These are phyloP conservation scores for Amphipyra tragopoginis DNA, from an alignment of 2,888 invertebrate genomes.

Conservation along the genomic window DNA sequence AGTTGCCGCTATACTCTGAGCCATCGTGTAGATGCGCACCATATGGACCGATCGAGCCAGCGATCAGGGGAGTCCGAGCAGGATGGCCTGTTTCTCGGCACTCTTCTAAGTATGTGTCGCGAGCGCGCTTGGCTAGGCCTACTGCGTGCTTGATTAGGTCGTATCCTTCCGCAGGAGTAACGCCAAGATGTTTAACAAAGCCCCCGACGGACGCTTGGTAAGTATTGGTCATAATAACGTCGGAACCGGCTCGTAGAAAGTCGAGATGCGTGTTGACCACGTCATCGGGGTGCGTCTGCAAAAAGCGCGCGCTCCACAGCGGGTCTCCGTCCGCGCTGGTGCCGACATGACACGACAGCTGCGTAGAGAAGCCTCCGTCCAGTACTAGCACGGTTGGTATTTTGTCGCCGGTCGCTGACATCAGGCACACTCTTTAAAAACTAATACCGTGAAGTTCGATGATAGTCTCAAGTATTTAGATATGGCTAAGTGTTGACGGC, in stretches of 20 bases:
- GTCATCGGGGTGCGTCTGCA: slow-evolving; percentile 93
- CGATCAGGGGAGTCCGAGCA: slow-evolving; percentile 90
- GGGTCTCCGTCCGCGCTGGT: slow-evolving; percentile 94
- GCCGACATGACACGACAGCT: slow-evolving; percentile 93
- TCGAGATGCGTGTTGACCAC: slow-evolving; percentile 94
- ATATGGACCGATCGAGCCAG: slow-evolving; percentile 97
- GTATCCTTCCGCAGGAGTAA: slow-evolving; percentile 92
- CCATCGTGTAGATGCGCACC: slow-evolving; percentile 96
- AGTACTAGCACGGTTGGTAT: slow-evolving; percentile 78
- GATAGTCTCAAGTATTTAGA: neutral
- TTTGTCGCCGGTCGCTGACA: slow-evolving; percentile 44
- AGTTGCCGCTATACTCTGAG: slow-evolving; percentile 96
- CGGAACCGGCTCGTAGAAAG: slow-evolving; percentile 95
- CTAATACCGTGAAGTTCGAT: neutral
- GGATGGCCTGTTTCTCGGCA: slow-evolving; percentile 64
- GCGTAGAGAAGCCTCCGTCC: slow-evolving; percentile 95
- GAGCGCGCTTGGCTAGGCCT: slow-evolving; percentile 92
- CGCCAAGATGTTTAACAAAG: slow-evolving; percentile 92
- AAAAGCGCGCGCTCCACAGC: slow-evolving; percentile 95
- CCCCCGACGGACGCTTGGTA: slow-evolving; percentile 96
- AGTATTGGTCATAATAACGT: slow-evolving; percentile 95
- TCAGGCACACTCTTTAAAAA: slow-evolving; percentile 1
- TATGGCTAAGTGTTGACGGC: neutral
- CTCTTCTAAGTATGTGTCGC: slow-evolving; percentile 89
- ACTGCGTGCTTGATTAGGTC: slow-evolving; percentile 93